Conservation (phyloP, 92 coral and sea anemone species). For the Epizoanthus rinbou region DNA sequence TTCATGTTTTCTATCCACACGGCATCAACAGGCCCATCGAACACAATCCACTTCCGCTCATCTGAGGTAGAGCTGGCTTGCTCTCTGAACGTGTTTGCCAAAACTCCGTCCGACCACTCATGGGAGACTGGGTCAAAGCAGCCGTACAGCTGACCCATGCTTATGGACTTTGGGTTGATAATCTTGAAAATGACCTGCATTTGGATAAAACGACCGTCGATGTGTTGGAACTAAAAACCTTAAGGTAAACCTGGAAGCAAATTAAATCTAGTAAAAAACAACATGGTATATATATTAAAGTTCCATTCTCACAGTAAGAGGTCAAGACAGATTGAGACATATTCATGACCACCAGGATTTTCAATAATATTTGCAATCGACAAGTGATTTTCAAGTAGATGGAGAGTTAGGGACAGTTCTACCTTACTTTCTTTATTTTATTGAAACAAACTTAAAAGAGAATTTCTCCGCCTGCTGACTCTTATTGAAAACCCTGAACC, state of each 20-base stretch:
- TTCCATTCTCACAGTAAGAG: no score
- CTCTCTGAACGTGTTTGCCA: slow-evolving; percentile 95
- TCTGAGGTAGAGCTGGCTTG: slow-evolving; percentile 92
- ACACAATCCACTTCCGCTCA: slow-evolving; percentile 92
- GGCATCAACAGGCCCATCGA: slow-evolving; percentile 98
- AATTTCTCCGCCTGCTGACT: no score
- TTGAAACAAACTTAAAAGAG: no score
- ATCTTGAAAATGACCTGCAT: slow-evolving; percentile 84
- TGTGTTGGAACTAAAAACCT: background rate
- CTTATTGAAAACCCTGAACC: no score
- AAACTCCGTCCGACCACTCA: slow-evolving; percentile 98
- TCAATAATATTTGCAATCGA: no score
- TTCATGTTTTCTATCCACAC: slow-evolving; percentile 99
- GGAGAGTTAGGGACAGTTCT: no score
- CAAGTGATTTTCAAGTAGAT: no score
- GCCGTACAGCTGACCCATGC: slow-evolving; percentile 95
- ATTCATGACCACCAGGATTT: no score
- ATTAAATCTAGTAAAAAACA: background rate
- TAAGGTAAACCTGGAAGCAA: background rate
- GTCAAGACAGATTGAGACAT: no score
- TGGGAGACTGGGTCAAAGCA: slow-evolving; percentile 96
- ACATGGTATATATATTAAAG: no score
- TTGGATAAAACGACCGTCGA: background rate
- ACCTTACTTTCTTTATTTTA: no score
- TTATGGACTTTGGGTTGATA: slow-evolving; percentile 93